Evolutionary conservation across 1,140 invertebrate species (phyloP), one percentile per base, ranked within the genome.

Genomic region (Caenorhabditis briggsae): DNA sequence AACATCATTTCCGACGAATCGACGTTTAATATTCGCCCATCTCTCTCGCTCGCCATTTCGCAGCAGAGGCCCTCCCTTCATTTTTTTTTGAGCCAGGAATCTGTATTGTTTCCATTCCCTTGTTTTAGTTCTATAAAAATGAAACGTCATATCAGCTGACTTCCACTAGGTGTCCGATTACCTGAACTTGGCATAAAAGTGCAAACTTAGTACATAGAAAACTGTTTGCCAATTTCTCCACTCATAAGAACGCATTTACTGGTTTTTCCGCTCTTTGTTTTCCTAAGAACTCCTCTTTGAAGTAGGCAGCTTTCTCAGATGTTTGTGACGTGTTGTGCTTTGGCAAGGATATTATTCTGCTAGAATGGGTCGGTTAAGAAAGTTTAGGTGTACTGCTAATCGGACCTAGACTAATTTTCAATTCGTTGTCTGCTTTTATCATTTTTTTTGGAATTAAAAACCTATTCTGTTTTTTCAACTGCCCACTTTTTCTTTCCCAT

Each of bases 141-240:
- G 16, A 53, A 53, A 16, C 11, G 5, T 53, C 56, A 58, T 3
- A n/a, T 58, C 18, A 18, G 6, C 16, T 18, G 56, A n/a, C 18
- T n/a, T n/a, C n/a, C n/a, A n/a, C n/a, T n/a, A 7, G 56, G 12
- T 58, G 16, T n/a, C 18, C 6, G 56, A n/a, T 58, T n/a, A 18
- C 12, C 56, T 18, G 18, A 78, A 78, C 48, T 46, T 78, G 70
- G 46, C 48, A 78, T 6, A 50, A 53, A 53, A 78, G 70, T n/a
- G 70, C 70, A 78, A 50, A 43, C 23, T 48, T 41, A 18, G 64
- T 25, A 48, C 33, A 46, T 7, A 16, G 61, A 6, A 23, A 11
- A 33, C 53, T 78, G 46, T 78, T 78, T 78, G 70, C 25, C 70
- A 78, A 50, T 53, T 50, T 50, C n/a, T 20, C 70, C 70, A 78